phyloP scores from a whole-genome alignment of 2,113 vertebrate species.

The Anser cygnoides region DNA sequence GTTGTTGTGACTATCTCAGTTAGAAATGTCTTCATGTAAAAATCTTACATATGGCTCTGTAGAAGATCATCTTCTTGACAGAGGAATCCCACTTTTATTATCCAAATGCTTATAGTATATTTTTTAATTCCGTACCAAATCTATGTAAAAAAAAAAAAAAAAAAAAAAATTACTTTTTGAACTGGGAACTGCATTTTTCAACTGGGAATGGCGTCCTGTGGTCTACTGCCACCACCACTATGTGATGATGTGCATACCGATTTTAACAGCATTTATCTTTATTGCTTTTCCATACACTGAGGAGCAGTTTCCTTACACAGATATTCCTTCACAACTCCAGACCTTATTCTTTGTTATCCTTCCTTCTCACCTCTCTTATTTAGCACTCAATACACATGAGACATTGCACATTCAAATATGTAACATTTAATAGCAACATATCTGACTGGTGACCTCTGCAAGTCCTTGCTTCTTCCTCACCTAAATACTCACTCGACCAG shows the following conservation, averaged over 20 bases:
- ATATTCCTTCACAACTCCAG: accelerated
- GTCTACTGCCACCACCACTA: not conserved
- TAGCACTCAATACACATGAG: not conserved
- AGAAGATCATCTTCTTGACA: not conserved
- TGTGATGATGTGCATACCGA: not conserved
- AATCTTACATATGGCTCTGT: not conserved
- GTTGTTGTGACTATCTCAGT: not conserved
- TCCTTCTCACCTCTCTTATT: not conserved
- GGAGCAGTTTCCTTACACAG: not conserved
- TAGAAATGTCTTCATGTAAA: not conserved
- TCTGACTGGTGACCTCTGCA: not conserved
- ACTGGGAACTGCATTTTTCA: not conserved
- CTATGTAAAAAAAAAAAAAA: not conserved
- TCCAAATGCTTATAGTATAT: not conserved
- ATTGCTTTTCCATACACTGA: not conserved
- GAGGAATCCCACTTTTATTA: not conserved
- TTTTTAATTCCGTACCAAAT: not conserved
- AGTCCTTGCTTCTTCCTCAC: not conserved
- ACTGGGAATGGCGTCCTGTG: not conserved
- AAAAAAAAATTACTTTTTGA: not conserved
- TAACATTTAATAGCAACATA: not conserved
- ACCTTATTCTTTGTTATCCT: not conserved
- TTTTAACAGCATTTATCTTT: not conserved
- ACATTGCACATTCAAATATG: not conserved
- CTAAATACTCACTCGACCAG: not conserved